Conservation (phyloP, 2,888 invertebrate species). For the Terebella lapidaria region DNA sequence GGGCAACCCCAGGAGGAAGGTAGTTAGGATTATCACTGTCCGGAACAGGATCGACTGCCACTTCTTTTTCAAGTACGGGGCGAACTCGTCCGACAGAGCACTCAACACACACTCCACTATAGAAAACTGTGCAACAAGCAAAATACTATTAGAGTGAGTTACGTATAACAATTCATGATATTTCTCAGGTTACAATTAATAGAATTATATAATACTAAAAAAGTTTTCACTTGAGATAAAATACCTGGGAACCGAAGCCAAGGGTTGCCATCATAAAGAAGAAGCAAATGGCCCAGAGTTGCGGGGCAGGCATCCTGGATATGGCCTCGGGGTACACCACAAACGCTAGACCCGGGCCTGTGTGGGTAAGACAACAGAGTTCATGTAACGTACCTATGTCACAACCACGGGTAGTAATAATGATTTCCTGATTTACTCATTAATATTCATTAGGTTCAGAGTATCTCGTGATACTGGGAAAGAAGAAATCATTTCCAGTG, state of each 20-base stretch:
- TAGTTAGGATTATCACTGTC: slow-evolving; percentile 28
- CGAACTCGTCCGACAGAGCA: slow-evolving; percentile 49
- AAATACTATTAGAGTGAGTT: not conserved
- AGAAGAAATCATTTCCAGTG: too few species aligned
- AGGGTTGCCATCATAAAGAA: slow-evolving; percentile 52
- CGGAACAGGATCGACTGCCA: slow-evolving; percentile 39
- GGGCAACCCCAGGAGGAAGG: slow-evolving; percentile 24
- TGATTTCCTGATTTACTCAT: too few species aligned
- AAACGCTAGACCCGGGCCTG: slow-evolving; percentile 52
- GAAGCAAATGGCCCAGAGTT: slow-evolving; percentile 51
- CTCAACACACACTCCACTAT: slow-evolving; percentile 52
- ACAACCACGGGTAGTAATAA: too few species aligned
- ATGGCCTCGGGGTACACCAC: slow-evolving; percentile 53
- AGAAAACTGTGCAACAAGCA: slow-evolving; percentile 49
- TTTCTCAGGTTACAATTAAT: not conserved
- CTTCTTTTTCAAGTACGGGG: slow-evolving; percentile 28
- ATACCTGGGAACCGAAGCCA: slow-evolving; percentile 51
- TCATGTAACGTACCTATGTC: too few species aligned
- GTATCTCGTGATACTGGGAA: too few species aligned
- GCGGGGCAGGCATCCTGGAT: slow-evolving; percentile 47
- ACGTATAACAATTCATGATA: not conserved
- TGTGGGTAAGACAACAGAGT: not conserved
- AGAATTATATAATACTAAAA: not conserved
- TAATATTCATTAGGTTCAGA: too few species aligned
- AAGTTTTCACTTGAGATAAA: too few species aligned